phyloP scores from a whole-genome alignment of 2,113 vertebrate species.

The Strigops habroptila region DNA sequence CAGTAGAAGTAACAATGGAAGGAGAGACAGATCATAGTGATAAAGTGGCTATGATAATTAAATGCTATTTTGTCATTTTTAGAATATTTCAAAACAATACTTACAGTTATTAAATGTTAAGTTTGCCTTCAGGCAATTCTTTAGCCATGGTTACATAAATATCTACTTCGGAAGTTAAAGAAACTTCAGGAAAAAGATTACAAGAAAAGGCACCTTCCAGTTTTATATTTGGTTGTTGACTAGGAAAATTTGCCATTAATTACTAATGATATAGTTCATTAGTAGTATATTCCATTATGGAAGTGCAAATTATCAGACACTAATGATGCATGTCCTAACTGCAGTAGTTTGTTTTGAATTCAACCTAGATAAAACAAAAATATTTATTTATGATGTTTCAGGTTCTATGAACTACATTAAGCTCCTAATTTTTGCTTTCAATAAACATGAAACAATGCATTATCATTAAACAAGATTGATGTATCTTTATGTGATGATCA shows the following conservation, averaged over 20 bases:
- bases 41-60: background rate
- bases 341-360: constrained; percentile 39
- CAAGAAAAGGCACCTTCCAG: constrained; percentile 14
- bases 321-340: constrained; percentile 54
- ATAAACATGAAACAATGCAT: background rate
- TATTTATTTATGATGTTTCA: background rate
- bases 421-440: background rate
- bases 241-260: background rate
- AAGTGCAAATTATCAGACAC: constrained; percentile 24
- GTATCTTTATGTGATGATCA: background rate
- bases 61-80: background rate
- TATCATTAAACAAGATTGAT: background rate
- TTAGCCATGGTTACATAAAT: background rate
- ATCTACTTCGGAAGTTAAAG: background rate
- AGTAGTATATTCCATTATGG: constrained; percentile 38
- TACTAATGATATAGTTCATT: constrained; percentile 41
- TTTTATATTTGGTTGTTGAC: background rate
- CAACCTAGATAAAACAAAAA: background rate
- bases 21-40: background rate
- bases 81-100: background rate
- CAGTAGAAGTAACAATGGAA: background rate
- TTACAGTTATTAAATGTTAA: background rate
- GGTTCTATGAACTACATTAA: background rate
- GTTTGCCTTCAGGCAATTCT: background rate
- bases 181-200: background rate